Evolutionary conservation across 2,113 vertebrate genomes (phyloP).

Genomic region (Notothenia coriiceps): DNA sequence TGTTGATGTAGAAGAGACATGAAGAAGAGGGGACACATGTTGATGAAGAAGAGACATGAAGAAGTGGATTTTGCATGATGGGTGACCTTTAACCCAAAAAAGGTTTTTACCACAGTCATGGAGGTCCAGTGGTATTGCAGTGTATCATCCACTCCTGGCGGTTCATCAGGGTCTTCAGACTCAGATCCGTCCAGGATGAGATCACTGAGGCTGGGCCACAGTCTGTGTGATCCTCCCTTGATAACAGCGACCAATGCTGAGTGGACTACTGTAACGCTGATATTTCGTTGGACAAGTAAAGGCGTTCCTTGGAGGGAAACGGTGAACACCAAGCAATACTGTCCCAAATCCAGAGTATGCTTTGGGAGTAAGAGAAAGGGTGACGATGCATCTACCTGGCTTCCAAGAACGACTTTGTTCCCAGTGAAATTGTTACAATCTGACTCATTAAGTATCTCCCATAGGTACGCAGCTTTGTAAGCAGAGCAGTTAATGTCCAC

Average conservation of each 20-base stretch:
- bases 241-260: constrained; percentile 81
- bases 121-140: constrained; percentile 81
- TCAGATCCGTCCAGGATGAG: constrained; percentile 82
- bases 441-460: constrained; percentile 75
- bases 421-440: constrained; percentile 40
- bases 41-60: no score
- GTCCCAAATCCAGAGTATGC: constrained; percentile 71
- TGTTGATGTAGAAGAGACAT: no score
- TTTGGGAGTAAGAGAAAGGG: constrained; percentile 79
- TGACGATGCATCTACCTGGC: constrained; percentile 49
- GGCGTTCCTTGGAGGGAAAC: constrained; percentile 77
- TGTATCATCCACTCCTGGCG: constrained; percentile 45
- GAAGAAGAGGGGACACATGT: no score
- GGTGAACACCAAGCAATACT: constrained; percentile 82
- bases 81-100: background rate
- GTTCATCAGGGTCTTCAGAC: constrained; percentile 82
- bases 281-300: constrained; percentile 54
- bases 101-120: constrained; percentile 61
- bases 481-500: constrained; percentile 80
- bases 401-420: constrained; percentile 44
- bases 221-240: constrained; percentile 80
- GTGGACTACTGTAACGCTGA: constrained; percentile 71
- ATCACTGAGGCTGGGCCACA: constrained; percentile 77
- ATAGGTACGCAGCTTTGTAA: constrained; percentile 81
- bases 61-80: no score